phyloP scores from a whole-genome alignment of 2,797 vertebrate species.

The Molossus molossus region DNA sequence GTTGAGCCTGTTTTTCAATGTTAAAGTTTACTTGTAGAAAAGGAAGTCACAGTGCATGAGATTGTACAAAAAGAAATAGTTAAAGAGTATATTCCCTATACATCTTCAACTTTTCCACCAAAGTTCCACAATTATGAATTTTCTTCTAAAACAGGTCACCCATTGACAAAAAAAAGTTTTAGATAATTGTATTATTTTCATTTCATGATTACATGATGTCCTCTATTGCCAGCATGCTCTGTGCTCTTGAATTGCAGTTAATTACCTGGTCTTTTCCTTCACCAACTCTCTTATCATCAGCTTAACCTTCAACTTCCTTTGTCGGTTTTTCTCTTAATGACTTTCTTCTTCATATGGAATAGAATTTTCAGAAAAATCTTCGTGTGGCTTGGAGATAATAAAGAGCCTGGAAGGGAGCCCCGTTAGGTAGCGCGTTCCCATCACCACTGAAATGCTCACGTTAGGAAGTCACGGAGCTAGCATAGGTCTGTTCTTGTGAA shows the following conservation, averaged over 20 bases:
- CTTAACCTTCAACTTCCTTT: neutral
- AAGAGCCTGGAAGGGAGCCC: neutral
- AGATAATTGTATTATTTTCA: conserved; percentile 41
- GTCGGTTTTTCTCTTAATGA: neutral
- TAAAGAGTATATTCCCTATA: neutral
- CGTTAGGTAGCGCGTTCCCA: neutral
- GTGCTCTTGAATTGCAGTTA: neutral
- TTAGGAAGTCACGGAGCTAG: neutral
- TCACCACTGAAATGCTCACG: neutral
- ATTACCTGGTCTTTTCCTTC: neutral
- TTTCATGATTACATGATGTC: neutral
- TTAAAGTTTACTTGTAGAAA: conserved; percentile 62
- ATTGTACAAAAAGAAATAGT: neutral
- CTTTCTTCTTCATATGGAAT: neutral
- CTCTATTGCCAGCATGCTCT: neutral
- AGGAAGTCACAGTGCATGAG: conserved; percentile 40
- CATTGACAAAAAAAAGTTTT: neutral
- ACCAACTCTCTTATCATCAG: neutral
- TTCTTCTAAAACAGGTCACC: neutral
- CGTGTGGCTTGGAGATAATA: neutral
- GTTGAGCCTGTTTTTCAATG: conserved; percentile 68
- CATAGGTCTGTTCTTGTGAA: neutral
- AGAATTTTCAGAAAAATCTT: conserved; percentile 12
- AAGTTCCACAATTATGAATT: neutral
- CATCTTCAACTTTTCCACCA: neutral